A percentile compares a stretch with the other conserved stretches of the same genome.
phyloP scores from a whole-genome alignment of 1,140 invertebrate species.

The Drosophila bipectinata region DNA sequence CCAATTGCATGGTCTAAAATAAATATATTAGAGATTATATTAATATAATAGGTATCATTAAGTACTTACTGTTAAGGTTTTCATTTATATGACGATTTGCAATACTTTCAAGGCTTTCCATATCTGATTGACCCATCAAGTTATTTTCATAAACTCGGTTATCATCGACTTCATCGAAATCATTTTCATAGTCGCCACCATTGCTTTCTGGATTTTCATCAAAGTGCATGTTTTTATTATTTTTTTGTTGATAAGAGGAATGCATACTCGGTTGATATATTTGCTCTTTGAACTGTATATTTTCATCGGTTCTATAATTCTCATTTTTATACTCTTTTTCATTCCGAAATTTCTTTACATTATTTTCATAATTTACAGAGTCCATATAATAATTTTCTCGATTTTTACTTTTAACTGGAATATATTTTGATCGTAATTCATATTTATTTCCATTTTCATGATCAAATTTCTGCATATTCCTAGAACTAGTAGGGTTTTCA shows the following conservation, averaged over 20 bases:
- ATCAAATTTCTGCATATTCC: not conserved
- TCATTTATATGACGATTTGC: slow-evolving; percentile 4
- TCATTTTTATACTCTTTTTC: not conserved
- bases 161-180: not conserved
- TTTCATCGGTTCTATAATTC: not conserved
- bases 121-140: not conserved
- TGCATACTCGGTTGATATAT: not conserved
- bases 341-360: not conserved
- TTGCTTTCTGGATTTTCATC: not conserved
- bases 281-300: not conserved
- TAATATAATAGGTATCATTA: no score
- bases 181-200: not conserved
- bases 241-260: not conserved
- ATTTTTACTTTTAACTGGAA: not conserved
- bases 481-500: not conserved
- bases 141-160: not conserved
- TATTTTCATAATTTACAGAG: not conserved
- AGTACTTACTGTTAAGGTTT: slow-evolving; percentile 3
- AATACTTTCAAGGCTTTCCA: slow-evolving; percentile 3
- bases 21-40: not conserved
- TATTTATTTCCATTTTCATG: not conserved
- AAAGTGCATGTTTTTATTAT: not conserved
- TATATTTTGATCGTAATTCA: not conserved
- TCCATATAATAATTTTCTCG: not conserved
- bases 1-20: not conserved